phyloP scores from a whole-genome alignment of 2,888 invertebrate genomes.

The Aleiodes leptofemur region DNA sequence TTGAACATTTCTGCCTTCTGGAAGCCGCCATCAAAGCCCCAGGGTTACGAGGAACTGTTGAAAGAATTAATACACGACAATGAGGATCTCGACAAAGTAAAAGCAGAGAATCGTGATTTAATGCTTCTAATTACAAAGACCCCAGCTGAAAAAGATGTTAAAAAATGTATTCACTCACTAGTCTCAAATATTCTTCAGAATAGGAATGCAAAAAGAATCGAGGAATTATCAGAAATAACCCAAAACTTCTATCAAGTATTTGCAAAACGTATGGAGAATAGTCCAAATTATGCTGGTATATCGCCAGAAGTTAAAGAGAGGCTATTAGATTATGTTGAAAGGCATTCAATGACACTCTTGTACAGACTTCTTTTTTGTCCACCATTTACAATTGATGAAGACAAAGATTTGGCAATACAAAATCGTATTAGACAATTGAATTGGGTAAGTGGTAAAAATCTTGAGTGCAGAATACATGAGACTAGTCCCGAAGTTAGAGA shows the following conservation, averaged over 20 bases:
- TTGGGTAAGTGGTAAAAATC: constrained; percentile 96
- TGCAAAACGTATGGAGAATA: constrained; percentile 84
- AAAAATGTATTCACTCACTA: constrained; percentile 82
- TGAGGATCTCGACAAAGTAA: constrained; percentile 77
- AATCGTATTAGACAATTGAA: constrained; percentile 95
- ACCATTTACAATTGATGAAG: constrained; percentile 92
- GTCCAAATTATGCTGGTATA: constrained; percentile 78
- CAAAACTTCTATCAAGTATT: constrained; percentile 93
- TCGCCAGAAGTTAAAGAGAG: constrained; percentile 80
- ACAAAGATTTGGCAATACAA: constrained; percentile 94
- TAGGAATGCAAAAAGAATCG: constrained; percentile 81
- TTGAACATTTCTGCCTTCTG: constrained; percentile 86
- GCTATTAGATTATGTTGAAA: constrained; percentile 94
- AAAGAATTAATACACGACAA: constrained; percentile 74
- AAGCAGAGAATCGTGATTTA: constrained; percentile 72
- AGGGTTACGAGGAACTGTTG: constrained; percentile 73
- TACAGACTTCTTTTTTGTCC: constrained; percentile 94
- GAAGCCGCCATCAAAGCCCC: constrained; percentile 81
- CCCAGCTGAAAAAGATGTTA: constrained; percentile 79
- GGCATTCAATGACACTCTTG: constrained; percentile 92
- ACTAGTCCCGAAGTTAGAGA: constrained; percentile 89
- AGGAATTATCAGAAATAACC: constrained; percentile 91
- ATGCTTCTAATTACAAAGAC: constrained; percentile 65
- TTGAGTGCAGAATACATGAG: constrained; percentile 95
- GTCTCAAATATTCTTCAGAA: constrained; percentile 81